Base-by-base conservation (phyloP, 1,140 invertebrate genomes). In the Tetragnatha versicolor region DNA sequence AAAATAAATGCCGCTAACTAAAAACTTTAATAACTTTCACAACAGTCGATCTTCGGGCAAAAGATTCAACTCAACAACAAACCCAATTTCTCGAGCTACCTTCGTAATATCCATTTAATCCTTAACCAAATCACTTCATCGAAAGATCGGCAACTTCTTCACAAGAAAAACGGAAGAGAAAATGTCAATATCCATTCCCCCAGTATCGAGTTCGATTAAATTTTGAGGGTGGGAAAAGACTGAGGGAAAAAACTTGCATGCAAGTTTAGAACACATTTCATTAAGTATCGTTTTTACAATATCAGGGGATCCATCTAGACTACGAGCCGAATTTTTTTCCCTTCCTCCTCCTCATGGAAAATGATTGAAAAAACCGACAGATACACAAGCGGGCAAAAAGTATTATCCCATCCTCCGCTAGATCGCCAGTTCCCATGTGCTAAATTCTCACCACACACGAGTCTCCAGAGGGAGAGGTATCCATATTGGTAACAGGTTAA, bases 401-500 rank as follows among this genome's bases (percentile, higher is more conserved):
- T 49, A 63, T 70, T 53, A 53, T 63, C 58, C 72, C 72, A 75
- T 75, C 72, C 61, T 29, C 55, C 10, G 31, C 27, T 22, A 39
- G 58, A 63, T 75, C 55, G 55, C 49, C 72, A 49, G 58, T 51
- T 75, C 27, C n/a, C 72, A 75, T 49, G 72, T 75, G 72, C 55
- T 61, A 63, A 42, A 63, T 75, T 75, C 58, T 75, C 72, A 63
- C 72, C 72, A 72, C 22, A 17, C 12, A 31, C 27, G 27, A 31
- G 27, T 29, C 33, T 49, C 25, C 20, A 33, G 35, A 20, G 45
- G 60, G 47, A 60, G 45, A 42, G n/a, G 69, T 73, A 53, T 73
- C 49, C 31, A 37, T 73, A 73, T 73, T 60, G 69, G 69, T 73
- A 73, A 73, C 69, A 73, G 69, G 69, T 73, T 73, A 73, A 39